Evolutionary conservation across 2,888 invertebrate species (phyloP).

Genomic region (Sphaerophoria taeniata): DNA sequence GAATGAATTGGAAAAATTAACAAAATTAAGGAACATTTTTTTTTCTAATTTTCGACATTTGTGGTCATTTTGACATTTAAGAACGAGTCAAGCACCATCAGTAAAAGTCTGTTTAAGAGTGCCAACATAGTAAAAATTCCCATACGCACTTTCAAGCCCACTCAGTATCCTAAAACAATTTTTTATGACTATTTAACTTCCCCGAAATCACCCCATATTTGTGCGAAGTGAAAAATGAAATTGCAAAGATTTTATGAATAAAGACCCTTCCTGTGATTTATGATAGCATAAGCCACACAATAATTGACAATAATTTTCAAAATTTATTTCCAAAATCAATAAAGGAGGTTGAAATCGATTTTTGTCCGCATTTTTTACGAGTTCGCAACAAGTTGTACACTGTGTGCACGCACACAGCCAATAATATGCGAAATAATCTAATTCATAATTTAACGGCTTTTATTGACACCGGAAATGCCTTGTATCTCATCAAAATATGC

Average conservation of each 20-base stretch:
- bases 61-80: no score
- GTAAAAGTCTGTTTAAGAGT: no score
- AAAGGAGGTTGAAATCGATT: neutral
- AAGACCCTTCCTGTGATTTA: neutral
- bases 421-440: slow-evolving; percentile 42
- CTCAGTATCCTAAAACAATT: no score
- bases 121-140: no score
- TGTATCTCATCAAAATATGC: slow-evolving; percentile 56
- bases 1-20: no score
- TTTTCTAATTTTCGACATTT: no score
- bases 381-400: slow-evolving; percentile 21
- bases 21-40: no score
- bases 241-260: neutral
- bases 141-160: no score
- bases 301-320: slow-evolving; percentile 14
- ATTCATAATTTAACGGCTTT: slow-evolving; percentile 40
- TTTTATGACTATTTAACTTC: no score
- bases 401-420: neutral
- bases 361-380: neutral
- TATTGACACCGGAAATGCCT: slow-evolving; percentile 37
- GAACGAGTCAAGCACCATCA: no score
- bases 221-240: neutral
- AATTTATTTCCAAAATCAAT: slow-evolving; percentile 6
- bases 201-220: neutral
- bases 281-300: neutral